Conservation (phyloP, 2,113 vertebrate genomes). For the Enhydra lutris region DNA sequence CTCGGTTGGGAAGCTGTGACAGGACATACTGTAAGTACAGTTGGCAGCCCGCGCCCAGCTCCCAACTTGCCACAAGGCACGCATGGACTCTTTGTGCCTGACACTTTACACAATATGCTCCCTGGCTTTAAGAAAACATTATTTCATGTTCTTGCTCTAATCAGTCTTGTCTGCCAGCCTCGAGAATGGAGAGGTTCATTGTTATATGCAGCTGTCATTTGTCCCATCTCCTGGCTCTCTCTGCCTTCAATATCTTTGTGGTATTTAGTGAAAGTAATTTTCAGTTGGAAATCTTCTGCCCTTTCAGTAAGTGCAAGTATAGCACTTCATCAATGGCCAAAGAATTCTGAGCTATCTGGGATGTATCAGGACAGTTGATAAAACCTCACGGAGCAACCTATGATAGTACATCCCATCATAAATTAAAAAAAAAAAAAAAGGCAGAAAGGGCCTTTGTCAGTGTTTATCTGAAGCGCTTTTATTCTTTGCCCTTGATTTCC, state of each 20-base stretch:
- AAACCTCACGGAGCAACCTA: constrained; percentile 91
- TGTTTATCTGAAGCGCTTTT: constrained; percentile 99
- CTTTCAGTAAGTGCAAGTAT: constrained; percentile 92
- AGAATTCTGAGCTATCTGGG: constrained; percentile 95
- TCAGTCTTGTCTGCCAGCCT: constrained; percentile 84
- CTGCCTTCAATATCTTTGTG: constrained; percentile 91
- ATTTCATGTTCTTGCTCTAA: constrained; percentile 87
- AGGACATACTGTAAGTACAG: constrained; percentile 54
- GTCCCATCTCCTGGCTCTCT: constrained; percentile 85
- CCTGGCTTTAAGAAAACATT: constrained; percentile 86
- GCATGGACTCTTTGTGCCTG: constrained; percentile 79
- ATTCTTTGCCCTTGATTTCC: constrained; percentile 99
- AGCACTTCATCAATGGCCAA: constrained; percentile 97
- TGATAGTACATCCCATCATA: constrained; percentile 98
- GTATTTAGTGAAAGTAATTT: constrained; percentile 96
- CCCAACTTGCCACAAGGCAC: constrained; percentile 79
- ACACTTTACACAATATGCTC: constrained; percentile 84
- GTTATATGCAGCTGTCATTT: constrained; percentile 90
- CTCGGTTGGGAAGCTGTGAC: constrained; percentile 20
- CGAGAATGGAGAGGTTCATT: constrained; percentile 87
- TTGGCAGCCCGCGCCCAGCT: constrained; percentile 63
- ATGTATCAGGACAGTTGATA: constrained; percentile 98
- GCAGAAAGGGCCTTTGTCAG: constrained; percentile 98
- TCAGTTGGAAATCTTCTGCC: constrained; percentile 95
- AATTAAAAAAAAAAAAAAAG: constrained; percentile 88